Evolutionary conservation across 2,113 vertebrate genomes (phyloP).

Genomic region (Geothlypis trichas): DNA sequence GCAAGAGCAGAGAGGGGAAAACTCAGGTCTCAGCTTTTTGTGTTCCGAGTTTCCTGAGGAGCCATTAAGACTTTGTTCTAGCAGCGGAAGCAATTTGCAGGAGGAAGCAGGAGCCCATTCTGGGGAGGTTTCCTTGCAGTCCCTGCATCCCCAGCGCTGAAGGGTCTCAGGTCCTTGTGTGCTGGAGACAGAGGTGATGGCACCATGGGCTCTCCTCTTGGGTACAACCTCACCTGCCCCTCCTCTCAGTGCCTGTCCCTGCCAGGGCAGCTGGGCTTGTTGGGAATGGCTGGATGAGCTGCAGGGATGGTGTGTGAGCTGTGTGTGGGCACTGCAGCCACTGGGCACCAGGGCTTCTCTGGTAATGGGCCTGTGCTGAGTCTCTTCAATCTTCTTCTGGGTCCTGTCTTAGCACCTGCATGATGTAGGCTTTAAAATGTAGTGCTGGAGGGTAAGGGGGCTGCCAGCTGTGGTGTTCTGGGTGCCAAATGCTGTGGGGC

Average conservation of each 20-base stretch:
- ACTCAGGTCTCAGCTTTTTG: neutral
- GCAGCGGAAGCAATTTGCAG: neutral
- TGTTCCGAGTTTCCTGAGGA: slow-evolving; percentile 40
- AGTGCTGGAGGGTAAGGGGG: neutral
- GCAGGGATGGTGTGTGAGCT: neutral
- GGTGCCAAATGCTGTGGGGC: neutral
- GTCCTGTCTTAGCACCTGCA: neutral
- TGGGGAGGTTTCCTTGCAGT: neutral
- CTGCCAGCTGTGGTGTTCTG: neutral
- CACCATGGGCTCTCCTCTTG: neutral
- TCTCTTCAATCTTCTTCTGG: neutral
- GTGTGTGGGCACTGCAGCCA: neutral
- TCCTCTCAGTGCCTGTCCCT: rapidly evolving
- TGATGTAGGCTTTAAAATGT: neutral
- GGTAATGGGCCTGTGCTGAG: neutral
- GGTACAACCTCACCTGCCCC: neutral
- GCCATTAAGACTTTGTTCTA: slow-evolving; percentile 18
- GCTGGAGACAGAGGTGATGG: rapidly evolving
- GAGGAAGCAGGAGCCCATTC: neutral
- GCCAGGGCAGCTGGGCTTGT: rapidly evolving
- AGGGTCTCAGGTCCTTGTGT: neutral
- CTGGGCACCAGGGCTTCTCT: neutral
- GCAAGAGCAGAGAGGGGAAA: neutral
- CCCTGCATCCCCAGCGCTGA: neutral
- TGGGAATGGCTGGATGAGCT: neutral